Evolutionary conservation across 1,140 invertebrate genomes (phyloP), one percentile per base, ranked within the genome.

Genomic region (Phymastichus coffea): DNA sequence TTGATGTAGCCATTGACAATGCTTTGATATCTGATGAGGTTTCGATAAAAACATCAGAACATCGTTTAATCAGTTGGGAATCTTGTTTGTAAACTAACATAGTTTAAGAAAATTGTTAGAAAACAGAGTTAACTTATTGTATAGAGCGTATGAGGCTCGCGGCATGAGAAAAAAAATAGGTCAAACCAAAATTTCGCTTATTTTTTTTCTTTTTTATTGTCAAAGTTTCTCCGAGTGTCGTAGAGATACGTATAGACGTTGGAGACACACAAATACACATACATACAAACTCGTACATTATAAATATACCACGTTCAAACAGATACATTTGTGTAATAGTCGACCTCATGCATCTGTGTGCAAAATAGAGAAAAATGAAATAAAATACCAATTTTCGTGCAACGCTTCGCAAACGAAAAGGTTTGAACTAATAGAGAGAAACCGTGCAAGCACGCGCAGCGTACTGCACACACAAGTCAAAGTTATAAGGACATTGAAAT

Each of bases 261-360:
- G 26, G 14, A 43, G 9, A 33, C 46, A 58, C 20, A 22, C 26
- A 28, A 48, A 48, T 17, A 20, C 26, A 48, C 28, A 25, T 30
- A 47, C 2, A 52, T 46, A n/a, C 23, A 48, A 4, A 55, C 28
- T 17, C 17, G 35, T 12, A 35, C 9, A 52, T 41, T 28, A 40
- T 17, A 23, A 40, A 44, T 38, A 44, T 22, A 52, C 30, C n/a
- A 56, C 22, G 22, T 4, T 10, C 33, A 37, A 14, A 33, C 22
- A 15, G 19, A 49, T 52, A 52, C 12, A 52, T 52, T 52, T 52
- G 37, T 58, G 48, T 58, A 37, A 26, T 58, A 52, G n/a, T 58
- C 14, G 20, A 35, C 47, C 28, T 52, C 57, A 44, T 58, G 40
- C 38, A 25, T 58, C 57, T 58, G 28, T 58, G 48, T 51, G 46